phyloP scores from a whole-genome alignment of 2,113 vertebrate species.

The Chiloscyllium plagiosum region DNA sequence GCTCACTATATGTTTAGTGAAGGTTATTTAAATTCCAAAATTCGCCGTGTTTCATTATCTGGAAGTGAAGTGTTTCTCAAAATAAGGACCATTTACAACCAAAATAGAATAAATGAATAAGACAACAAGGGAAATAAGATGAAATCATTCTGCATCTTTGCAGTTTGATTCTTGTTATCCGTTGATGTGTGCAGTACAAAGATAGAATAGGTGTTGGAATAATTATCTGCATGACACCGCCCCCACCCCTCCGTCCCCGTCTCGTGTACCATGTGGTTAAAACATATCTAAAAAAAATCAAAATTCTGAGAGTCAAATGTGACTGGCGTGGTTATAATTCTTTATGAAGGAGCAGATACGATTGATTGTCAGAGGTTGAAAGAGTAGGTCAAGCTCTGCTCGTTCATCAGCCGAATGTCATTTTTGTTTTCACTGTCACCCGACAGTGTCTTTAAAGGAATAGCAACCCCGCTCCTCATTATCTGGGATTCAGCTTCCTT shows the following conservation, averaged over 20 bases:
- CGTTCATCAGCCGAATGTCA: constrained; percentile 88
- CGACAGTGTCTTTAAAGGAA: constrained; percentile 67
- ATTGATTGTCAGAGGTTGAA: constrained; percentile 95
- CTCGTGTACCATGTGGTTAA: constrained; percentile 51
- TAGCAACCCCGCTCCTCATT: constrained; percentile 74
- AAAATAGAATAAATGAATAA: not conserved
- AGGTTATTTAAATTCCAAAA: not conserved
- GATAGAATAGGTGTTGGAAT: not conserved
- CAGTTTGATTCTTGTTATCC: not conserved
- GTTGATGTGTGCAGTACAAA: not conserved
- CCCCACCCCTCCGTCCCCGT: constrained; percentile 43
- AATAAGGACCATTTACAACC: not conserved
- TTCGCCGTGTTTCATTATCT: not conserved
- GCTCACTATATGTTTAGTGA: not conserved
- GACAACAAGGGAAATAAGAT: not conserved
- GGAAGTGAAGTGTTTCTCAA: not conserved
- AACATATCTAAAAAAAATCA: constrained; percentile 54
- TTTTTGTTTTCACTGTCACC: constrained; percentile 85
- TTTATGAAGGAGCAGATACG: constrained; percentile 77
- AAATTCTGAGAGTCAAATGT: constrained; percentile 64
- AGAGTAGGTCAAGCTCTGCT: constrained; percentile 83
- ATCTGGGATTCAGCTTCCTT: constrained; percentile 64
- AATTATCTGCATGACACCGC: not conserved
- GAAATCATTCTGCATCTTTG: not conserved
- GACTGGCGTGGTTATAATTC: constrained; percentile 70